Base-by-base conservation (phyloP, 2,113 vertebrate species). In the Salvelinus sp. region DNA sequence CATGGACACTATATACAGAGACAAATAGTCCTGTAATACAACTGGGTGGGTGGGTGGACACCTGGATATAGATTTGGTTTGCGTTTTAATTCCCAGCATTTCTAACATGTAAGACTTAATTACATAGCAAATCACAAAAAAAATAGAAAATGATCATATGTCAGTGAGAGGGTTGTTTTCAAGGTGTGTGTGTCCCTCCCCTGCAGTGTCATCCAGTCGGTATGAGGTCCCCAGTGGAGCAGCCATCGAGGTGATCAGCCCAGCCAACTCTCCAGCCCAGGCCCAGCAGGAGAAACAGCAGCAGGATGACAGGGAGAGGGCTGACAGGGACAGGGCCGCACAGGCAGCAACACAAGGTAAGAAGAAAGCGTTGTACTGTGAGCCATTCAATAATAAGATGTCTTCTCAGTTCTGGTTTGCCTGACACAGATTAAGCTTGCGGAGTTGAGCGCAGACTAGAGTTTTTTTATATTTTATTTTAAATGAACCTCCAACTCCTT, bases 201-300 rank as follows among this genome's bases (percentile, higher is more conserved):
- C 33, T 89, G 0, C 89, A 98, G 97, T 98, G 82, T 95, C 96
- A 75, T 96, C 97, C 66, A 95, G 92, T 85, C 96, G 97, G 25
- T 99, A 97, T 85, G 97, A 99, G 75, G 90, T 94, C 79, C 87
- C 90, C 0, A 83, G 93, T 72, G 92, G 93, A 79, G 96, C 95
- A 81, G 94, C 96, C 74, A 98, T 99, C 70, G 98, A 99, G 90
- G 96, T 98, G 80, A 98, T 99, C 69, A 99, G 97, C 78, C 98
- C 98, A 62, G 96, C 96, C 77, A 95, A 87, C 88, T 99, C 98
- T 12, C 98, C 97, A 10, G 94, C 93, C 23, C 96, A 94, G 2
- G 65, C 93, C 73, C 97, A 95, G 84, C 97, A 96, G 70, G 91
- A 92, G 14, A 91, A 92, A 80, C 72, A 91, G 18, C 91, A 92